Evolutionary conservation across 2,797 vertebrate species (phyloP).

Genomic region (Salarias fasciatus): DNA sequence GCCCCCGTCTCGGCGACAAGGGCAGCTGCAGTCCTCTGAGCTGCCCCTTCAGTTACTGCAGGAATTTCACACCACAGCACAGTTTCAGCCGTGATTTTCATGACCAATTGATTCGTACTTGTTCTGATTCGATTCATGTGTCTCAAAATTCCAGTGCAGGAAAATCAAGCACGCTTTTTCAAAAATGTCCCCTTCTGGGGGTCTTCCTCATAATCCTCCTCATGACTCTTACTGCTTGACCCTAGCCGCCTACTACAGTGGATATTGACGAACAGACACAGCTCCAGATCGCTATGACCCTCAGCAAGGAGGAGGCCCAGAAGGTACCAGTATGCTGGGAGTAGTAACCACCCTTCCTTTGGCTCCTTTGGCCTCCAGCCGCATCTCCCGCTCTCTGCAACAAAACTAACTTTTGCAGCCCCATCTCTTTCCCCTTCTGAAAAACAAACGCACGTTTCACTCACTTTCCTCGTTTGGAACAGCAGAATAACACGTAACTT

Average conservation of each 20-base stretch:
- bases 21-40: constrained; percentile 43
- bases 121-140: constrained; percentile 5
- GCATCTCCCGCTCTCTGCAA: constrained; percentile 37
- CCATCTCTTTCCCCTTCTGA: constrained; percentile 23
- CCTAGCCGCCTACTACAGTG: constrained; percentile 73
- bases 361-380: constrained; percentile 21
- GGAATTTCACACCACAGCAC: constrained; percentile 8
- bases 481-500: constrained; percentile 37
- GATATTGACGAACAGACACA: constrained; percentile 94
- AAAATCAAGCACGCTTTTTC: constrained; percentile 17
- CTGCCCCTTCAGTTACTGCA: constrained; percentile 18
- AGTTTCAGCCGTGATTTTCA: constrained; percentile 9
- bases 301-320: constrained; percentile 82
- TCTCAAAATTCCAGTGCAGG: neutral
- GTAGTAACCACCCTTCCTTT: constrained; percentile 33
- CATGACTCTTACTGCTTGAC: constrained; percentile 59
- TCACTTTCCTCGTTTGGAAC: constrained; percentile 37
- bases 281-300: constrained; percentile 90
- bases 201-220: constrained; percentile 7
- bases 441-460: constrained; percentile 56
- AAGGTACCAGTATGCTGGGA: constrained; percentile 76
- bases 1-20: constrained; percentile 37
- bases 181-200: constrained; percentile 35
- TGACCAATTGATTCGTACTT: constrained; percentile 14
- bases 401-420: constrained; percentile 35